Evolutionary conservation across 2,113 vertebrate species (phyloP).

Genomic region (Corvus moneduloides): DNA sequence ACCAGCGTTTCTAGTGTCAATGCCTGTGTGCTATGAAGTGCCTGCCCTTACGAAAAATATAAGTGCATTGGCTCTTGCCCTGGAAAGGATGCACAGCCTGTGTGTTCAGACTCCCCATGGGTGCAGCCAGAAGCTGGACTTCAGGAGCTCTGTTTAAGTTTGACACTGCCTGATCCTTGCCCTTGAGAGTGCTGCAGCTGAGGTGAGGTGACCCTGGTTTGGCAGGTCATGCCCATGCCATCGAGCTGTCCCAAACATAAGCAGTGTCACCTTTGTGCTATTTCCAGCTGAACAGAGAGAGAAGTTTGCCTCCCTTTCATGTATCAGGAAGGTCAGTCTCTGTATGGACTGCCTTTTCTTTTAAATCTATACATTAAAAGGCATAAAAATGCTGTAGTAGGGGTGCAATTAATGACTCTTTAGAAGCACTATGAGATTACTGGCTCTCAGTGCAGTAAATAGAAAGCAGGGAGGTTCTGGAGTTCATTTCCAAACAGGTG

Average conservation of each 20-base stretch:
- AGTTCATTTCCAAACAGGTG: neutral
- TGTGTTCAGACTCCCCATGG: neutral
- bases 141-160: neutral
- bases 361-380: neutral
- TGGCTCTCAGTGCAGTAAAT: neutral
- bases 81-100: neutral
- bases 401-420: neutral
- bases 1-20: rapidly evolving
- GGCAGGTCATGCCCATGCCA: rapidly evolving
- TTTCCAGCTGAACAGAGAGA: neutral
- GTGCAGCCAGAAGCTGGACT: neutral
- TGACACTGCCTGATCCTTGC: neutral
- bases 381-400: neutral
- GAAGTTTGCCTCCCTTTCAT: neutral
- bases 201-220: neutral
- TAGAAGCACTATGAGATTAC: neutral
- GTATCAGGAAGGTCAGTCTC: neutral
- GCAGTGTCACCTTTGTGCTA: neutral
- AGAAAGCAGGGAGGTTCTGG: neutral
- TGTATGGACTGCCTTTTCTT: neutral
- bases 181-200: neutral
- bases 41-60: rapidly evolving
- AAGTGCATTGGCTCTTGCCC: neutral
- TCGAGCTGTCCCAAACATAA: neutral
- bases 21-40: neutral